phyloP scores from a whole-genome alignment of 2,113 vertebrate genomes.

The Apteryx owenii region DNA sequence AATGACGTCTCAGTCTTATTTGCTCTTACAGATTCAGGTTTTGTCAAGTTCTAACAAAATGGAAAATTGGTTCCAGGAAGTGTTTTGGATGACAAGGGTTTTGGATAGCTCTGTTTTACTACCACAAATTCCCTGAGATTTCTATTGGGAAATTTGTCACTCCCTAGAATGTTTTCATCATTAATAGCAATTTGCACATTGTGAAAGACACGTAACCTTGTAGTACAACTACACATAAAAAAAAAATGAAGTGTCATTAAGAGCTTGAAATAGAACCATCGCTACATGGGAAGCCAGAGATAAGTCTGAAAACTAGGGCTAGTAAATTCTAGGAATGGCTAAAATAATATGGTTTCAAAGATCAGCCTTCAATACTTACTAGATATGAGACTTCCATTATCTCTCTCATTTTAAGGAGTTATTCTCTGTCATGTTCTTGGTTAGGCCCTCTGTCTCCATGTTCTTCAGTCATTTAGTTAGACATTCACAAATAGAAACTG shows the following conservation, averaged over 20 bases:
- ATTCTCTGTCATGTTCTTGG: background rate
- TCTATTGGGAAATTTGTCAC: background rate
- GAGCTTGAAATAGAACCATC: background rate
- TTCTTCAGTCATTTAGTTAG: background rate
- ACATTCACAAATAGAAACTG: background rate
- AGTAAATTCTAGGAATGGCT: background rate
- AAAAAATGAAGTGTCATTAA: background rate
- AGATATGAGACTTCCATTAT: background rate
- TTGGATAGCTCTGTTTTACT: background rate
- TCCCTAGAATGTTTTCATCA: background rate
- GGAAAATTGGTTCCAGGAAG: background rate
- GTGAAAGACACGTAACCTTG: background rate
- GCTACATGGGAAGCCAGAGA: background rate
- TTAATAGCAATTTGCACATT: background rate
- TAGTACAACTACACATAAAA: background rate
- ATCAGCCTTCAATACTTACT: background rate
- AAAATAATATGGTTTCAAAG: slow-evolving; percentile 8
- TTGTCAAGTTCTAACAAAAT: background rate
- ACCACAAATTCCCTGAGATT: background rate
- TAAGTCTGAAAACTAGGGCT: background rate
- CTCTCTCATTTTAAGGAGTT: background rate
- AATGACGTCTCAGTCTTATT: background rate
- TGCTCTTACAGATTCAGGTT: background rate
- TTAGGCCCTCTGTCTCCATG: background rate
- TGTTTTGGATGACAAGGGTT: background rate